Conservation (phyloP, 1,140 invertebrate genomes). For the Hirudo medicinalis region DNA sequence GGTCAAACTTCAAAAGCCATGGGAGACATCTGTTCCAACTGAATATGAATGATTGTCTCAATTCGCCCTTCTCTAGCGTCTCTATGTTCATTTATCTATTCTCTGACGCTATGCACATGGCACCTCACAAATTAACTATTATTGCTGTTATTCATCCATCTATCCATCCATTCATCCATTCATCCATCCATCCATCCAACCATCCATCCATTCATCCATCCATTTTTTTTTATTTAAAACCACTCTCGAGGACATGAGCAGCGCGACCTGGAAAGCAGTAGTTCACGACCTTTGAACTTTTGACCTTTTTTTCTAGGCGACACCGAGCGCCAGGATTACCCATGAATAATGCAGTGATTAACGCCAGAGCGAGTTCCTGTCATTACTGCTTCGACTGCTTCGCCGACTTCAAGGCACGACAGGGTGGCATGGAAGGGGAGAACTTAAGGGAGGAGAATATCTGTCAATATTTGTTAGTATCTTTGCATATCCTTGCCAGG, state of each 20-base stretch:
- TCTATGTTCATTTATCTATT: not conserved
- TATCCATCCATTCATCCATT: not conserved
- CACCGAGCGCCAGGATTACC: conserved; percentile 5
- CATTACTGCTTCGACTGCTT: not conserved
- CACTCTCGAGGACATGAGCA: not conserved
- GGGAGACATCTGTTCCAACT: conserved; percentile 1
- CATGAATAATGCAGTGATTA: conserved; percentile 7
- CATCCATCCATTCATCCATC: not conserved
- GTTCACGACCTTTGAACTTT: conserved; percentile 5
- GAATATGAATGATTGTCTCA: not conserved
- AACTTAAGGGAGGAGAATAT: not conserved
- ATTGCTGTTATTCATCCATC: not conserved
- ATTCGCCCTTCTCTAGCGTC: not conserved
- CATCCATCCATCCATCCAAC: not conserved
- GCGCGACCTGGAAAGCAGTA: not conserved
- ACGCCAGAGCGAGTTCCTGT: conserved; percentile 6
- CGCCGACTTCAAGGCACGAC: no score
- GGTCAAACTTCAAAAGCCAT: conserved; percentile 11
- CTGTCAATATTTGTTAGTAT: not conserved
- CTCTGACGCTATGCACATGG: no score
- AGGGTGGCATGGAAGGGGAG: not conserved
- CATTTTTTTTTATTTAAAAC: conserved; percentile 1
- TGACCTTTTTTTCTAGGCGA: conserved; percentile 1
- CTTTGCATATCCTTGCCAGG: not conserved
- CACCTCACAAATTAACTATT: no score